Conservation (phyloP, 2,888 invertebrate genomes). For the Cremastinae sp. region DNA sequence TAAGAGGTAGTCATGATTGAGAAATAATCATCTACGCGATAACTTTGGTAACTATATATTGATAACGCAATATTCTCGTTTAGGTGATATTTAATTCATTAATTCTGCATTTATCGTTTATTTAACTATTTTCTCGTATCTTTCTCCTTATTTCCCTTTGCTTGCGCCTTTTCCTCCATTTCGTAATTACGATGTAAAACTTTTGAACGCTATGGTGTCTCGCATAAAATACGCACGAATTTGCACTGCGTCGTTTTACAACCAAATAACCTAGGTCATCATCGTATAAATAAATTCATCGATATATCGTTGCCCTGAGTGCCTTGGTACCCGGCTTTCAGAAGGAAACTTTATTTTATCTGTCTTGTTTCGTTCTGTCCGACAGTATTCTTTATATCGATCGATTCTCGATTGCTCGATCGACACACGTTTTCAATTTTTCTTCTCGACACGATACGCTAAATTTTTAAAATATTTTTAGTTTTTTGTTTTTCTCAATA, state of each 20-base stretch:
- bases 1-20: conserved; percentile 60
- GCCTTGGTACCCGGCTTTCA: conserved; percentile 74
- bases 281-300: conserved; percentile 74
- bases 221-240: conserved; percentile 62
- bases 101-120: conserved; percentile 43
- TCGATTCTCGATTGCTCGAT: conserved; percentile 47
- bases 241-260: conserved; percentile 58
- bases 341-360: conserved; percentile 64
- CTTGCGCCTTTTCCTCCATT: not conserved
- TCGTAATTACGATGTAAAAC: conserved; percentile 48
- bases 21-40: conserved; percentile 56
- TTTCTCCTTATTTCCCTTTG: not conserved
- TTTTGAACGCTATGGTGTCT: conserved; percentile 55
- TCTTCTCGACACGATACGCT: conserved; percentile 46
- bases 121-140: conserved; percentile 26
- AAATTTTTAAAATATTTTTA: conserved; percentile 50
- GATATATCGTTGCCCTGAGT: conserved; percentile 76
- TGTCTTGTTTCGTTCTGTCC: conserved; percentile 11
- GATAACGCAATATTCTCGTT: conserved; percentile 56
- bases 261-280: conserved; percentile 72
- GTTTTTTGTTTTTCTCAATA: conserved; percentile 12
- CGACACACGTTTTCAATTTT: conserved; percentile 35
- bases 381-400: conserved; percentile 47
- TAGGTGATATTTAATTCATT: conserved; percentile 47
- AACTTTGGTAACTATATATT: conserved; percentile 54